Conservation (phyloP, 1,140 invertebrate genomes). For the Vanessa tameamea region DNA sequence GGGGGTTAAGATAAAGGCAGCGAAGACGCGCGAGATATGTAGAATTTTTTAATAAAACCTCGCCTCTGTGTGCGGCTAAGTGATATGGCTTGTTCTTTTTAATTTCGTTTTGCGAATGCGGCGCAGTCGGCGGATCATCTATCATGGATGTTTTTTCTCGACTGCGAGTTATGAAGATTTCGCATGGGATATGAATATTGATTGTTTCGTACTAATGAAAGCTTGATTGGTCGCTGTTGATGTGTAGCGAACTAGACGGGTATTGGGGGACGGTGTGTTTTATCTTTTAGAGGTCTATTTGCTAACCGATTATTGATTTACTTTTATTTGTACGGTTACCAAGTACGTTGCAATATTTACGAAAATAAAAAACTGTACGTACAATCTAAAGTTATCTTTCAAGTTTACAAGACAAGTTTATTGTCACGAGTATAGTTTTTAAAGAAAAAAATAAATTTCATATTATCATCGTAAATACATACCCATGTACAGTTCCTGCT, state of each 20-base stretch:
- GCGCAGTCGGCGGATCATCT: constrained; percentile 65
- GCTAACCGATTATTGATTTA: neutral
- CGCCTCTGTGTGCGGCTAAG: constrained; percentile 76
- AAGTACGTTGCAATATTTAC: neutral
- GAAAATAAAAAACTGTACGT: neutral
- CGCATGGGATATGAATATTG: constrained; percentile 80
- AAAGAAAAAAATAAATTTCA: too few relatives aligned
- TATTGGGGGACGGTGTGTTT: constrained; percentile 8
- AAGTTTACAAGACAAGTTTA: too few relatives aligned
- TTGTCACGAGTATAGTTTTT: too few relatives aligned
- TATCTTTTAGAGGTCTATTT: constrained; percentile 2
- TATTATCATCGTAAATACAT: too few relatives aligned
- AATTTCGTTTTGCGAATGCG: constrained; percentile 74
- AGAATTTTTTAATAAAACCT: constrained; percentile 79
- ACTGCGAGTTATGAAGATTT: constrained; percentile 65
- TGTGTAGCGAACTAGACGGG: constrained; percentile 58
- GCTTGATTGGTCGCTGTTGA: constrained; percentile 71
- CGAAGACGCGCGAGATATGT: constrained; percentile 76
- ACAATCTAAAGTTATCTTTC: too few relatives aligned
- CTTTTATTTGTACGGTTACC: neutral
- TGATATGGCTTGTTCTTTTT: constrained; percentile 80
- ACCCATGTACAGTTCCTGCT: too few relatives aligned
- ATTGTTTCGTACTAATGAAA: constrained; percentile 75
- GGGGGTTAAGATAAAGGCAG: constrained; percentile 66
- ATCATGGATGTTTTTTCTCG: constrained; percentile 59